A percentile compares a stretch with the other conserved stretches of the same genome.
Conservation (phyloP, 2,888 invertebrate species). For the Synergus itoensis region DNA sequence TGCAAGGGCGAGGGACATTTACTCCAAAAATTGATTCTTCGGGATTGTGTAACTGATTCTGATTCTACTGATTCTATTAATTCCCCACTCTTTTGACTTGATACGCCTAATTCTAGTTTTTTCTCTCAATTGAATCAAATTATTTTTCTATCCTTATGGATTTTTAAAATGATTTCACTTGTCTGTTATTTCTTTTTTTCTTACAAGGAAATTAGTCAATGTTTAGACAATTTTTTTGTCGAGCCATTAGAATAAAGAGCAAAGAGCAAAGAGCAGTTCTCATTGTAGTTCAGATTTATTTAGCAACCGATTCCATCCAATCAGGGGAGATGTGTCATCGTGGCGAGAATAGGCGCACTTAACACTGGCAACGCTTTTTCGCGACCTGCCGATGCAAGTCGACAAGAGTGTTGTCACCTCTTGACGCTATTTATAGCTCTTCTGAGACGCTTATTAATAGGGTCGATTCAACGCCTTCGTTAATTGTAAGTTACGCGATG, state of each 20-base stretch:
- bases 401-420: conserved; percentile 62
- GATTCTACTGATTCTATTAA: too few relatives aligned
- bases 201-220: too few relatives aligned
- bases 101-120: too few relatives aligned
- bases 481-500: conserved; percentile 68
- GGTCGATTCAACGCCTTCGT: conserved; percentile 68
- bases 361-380: conserved; percentile 68
- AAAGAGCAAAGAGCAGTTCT: conserved; percentile 42
- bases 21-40: too few relatives aligned
- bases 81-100: too few relatives aligned
- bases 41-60: too few relatives aligned
- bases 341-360: conserved; percentile 71
- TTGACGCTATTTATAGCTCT: conserved; percentile 67
- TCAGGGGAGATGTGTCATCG: conserved; percentile 71
- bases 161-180: too few relatives aligned
- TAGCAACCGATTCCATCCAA: conserved; percentile 60
- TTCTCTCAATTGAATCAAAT: too few relatives aligned
- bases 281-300: conserved; percentile 57
- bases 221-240: too few relatives aligned
- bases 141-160: too few relatives aligned
- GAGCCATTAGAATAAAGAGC: neutral
- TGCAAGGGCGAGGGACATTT: too few relatives aligned
- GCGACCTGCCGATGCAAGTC: conserved; percentile 68
- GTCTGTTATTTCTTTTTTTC: too few relatives aligned
- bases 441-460: conserved; percentile 71